Percentiles rank a stretch among this genome's conserved stretches.
Evolutionary conservation across 2,797 vertebrate genomes (phyloP).

Genomic region (Clarias fuscus): DNA sequence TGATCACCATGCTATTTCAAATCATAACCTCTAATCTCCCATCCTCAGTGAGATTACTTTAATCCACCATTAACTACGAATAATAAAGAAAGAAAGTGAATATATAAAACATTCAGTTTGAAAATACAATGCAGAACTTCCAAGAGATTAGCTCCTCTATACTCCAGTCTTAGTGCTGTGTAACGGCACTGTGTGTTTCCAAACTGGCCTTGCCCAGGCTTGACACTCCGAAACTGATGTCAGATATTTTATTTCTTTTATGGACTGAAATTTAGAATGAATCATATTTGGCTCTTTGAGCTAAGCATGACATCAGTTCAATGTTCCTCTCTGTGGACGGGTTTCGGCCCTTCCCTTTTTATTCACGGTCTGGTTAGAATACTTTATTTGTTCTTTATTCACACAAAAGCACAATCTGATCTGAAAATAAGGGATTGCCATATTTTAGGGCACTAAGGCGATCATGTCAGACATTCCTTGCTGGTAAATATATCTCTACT

Average conservation of each 20-base stretch:
- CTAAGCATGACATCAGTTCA: constrained; percentile 44
- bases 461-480: background rate
- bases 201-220: background rate
- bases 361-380: background rate
- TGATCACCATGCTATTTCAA: background rate
- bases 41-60: background rate
- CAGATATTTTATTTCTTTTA: constrained; percentile 36
- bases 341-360: constrained; percentile 18
- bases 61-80: background rate
- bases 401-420: background rate
- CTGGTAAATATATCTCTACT: background rate
- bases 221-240: constrained; percentile 15
- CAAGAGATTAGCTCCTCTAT: background rate
- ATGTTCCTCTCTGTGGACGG: constrained; percentile 23
- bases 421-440: background rate
- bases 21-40: background rate
- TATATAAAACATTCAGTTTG: background rate
- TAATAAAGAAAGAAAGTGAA: background rate
- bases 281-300: constrained; percentile 43
- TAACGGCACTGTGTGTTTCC: background rate
- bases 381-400: background rate
- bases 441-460: background rate
- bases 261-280: constrained; percentile 39
- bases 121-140: background rate
- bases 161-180: background rate